Evolutionary conservation across 1,140 invertebrate species (phyloP).

Genomic region (Drosophila nigrodunni): DNA sequence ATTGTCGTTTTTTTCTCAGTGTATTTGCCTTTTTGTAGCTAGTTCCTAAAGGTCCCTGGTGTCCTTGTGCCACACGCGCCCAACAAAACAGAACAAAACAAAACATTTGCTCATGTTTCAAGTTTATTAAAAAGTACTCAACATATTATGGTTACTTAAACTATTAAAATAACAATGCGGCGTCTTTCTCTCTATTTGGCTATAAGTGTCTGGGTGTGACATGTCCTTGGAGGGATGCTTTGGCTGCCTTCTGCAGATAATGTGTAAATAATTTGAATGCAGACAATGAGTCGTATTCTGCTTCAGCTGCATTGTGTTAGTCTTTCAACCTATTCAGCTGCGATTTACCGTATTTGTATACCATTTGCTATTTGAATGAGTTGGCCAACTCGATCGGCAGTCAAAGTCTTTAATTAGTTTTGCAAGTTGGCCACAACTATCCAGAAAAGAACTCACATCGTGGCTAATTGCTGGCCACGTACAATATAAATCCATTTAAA

Average conservation of each 20-base stretch:
- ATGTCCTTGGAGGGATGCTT: constrained; percentile 22
- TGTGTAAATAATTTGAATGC: constrained; percentile 70
- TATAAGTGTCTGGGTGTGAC: constrained; percentile 26
- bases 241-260: constrained; percentile 52
- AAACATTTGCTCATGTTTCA: constrained; percentile 71
- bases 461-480: constrained; percentile 45
- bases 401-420: constrained; percentile 24
- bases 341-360: neutral
- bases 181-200: constrained; percentile 11
- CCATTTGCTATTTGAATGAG: constrained; percentile 9
- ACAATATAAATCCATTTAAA: constrained; percentile 48
- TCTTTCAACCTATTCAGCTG: neutral
- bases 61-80: constrained; percentile 61
- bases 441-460: constrained; percentile 28
- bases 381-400: neutral
- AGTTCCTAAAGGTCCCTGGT: constrained; percentile 44
- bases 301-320: constrained; percentile 8
- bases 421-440: constrained; percentile 7
- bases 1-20: too few relatives aligned
- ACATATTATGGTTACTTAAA: constrained; percentile 83
- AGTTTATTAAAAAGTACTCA: constrained; percentile 84
- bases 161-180: constrained; percentile 77
- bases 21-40: constrained; percentile 13
- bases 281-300: constrained; percentile 38
- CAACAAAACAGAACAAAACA: constrained; percentile 30